Base-by-base conservation (phyloP, 2,888 invertebrate species). In the Muschampia plurimacula region DNA sequence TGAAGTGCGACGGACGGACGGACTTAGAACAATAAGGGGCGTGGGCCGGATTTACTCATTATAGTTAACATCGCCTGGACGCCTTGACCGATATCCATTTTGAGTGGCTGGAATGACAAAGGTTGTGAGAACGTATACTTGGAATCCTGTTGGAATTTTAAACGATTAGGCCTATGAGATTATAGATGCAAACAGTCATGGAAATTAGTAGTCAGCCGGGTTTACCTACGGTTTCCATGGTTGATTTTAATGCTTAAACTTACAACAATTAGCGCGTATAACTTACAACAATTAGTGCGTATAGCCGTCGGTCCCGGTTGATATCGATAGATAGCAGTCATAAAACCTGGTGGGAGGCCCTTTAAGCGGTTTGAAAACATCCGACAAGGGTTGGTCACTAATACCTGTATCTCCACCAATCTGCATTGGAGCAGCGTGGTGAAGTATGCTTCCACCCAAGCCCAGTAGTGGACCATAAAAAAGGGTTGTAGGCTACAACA, bases 61-160 rank as follows among this genome's bases (percentile, higher is more conserved):
- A 89, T 79, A 81, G 81, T 82, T 66, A 80, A 81, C 82, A 85
- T 87, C 83, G 85, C 85, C 89, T 89, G 90, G 90, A 90, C 90
- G 83, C 93, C 93, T 93, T 93, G 93, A 92, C 93, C 93, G 90
- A 91, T 90, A 90, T 93, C 84, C 89, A 88, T 87, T 83, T 78
- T 85, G 84, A 87, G 83, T 80, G 77, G 76, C 79, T 77, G 75
- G 72, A 72, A 68, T 59, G 15, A 64, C 72, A 78, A 82, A 81
- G 80, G 82, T 81, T 82, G 78, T 81, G 80, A 75, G 80, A 80
- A 80, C 72, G 64, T 70, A 68, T 67, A 70, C 22, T 69, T 71
- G 72, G 73, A 73, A 73, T 73, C 73, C 73, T 73, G 67, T 68
- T 65, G 73, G 68, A 73, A 68, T 73, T 68, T 64, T 73, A 68